Conservation (phyloP, 2,888 invertebrate genomes). For the Lobophora halterata region DNA sequence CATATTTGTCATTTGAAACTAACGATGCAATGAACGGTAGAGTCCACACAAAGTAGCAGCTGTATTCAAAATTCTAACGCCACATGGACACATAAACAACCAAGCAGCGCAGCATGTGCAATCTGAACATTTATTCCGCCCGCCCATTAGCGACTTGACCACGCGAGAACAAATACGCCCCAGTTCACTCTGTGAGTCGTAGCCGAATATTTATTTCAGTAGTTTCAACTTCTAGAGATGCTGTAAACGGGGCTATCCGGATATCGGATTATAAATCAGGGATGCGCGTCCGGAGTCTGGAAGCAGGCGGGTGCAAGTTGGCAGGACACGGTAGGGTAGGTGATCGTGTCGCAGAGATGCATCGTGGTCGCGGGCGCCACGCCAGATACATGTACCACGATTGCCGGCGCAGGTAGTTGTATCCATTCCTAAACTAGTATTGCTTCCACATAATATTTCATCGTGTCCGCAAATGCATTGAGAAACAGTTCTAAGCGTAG, state of each 20-base stretch:
- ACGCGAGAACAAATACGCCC: constrained; percentile 35
- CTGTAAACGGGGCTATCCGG: constrained; percentile 40
- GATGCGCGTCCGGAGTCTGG: constrained; percentile 50
- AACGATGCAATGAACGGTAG: too few species aligned
- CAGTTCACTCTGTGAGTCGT: constrained; percentile 30
- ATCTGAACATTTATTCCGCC: constrained; percentile 37
- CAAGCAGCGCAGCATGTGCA: constrained; percentile 26
- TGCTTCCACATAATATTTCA: constrained; percentile 7
- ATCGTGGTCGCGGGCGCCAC: constrained; percentile 34
- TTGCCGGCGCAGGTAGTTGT: constrained; percentile 19
- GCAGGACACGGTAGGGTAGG: constrained; percentile 33
- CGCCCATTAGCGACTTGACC: constrained; percentile 33
- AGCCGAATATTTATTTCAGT: constrained; percentile 33
- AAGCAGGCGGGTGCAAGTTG: constrained; percentile 37
- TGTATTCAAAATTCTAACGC: constrained; percentile 5
- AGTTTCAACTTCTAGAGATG: constrained; percentile 35
- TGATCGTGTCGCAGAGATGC: constrained; percentile 30
- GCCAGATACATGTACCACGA: constrained; percentile 37
- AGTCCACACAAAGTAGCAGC: background rate
- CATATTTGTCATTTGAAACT: too few species aligned
- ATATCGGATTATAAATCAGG: constrained; percentile 64
- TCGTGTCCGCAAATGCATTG: background rate
- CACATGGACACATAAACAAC: constrained; percentile 12
- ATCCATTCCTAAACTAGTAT: background rate
- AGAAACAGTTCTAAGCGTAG: background rate